Evolutionary conservation across 2,797 vertebrate species (phyloP).

Genomic region (Apodemus agrarius): DNA sequence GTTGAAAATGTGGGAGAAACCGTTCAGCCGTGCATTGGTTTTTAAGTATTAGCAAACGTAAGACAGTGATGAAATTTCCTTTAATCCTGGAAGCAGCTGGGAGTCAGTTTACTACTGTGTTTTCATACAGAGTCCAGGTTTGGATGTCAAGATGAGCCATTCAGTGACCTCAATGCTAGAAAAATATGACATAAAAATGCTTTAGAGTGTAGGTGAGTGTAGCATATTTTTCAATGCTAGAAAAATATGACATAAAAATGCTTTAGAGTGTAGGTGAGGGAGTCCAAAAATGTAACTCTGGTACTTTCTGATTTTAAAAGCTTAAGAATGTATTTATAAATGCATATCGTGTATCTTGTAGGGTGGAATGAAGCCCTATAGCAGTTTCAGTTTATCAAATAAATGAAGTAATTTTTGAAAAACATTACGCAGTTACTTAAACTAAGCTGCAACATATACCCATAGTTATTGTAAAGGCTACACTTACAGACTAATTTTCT

Average conservation of each 20-base stretch:
- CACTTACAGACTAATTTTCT: conserved; percentile 56
- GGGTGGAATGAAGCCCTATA: conserved; percentile 43
- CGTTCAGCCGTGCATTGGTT: neutral
- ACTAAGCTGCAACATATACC: conserved; percentile 63
- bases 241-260: conserved; percentile 16
- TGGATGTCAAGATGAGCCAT: neutral
- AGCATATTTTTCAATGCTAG: neutral
- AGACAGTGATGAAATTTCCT: conserved; percentile 15
- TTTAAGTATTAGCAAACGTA: conserved; percentile 26
- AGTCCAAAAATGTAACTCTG: neutral
- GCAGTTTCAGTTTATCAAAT: conserved; percentile 68
- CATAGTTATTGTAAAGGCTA: conserved; percentile 62
- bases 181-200: neutral
- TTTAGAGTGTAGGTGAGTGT: conserved; percentile 15
- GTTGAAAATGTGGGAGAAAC: neutral
- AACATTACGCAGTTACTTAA: conserved; percentile 61
- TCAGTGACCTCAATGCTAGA: neutral
- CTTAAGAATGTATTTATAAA: conserved; percentile 64
- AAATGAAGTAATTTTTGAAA: conserved; percentile 70
- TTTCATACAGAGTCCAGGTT: neutral
- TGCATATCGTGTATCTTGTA: conserved; percentile 36
- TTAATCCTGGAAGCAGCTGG: conserved; percentile 10
- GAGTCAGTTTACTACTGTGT: neutral
- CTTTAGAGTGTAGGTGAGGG: conserved; percentile 2
- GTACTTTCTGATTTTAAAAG: conserved; percentile 61